Conservation (phyloP, 2,888 invertebrate genomes). For the Eristalinus aeneus region DNA sequence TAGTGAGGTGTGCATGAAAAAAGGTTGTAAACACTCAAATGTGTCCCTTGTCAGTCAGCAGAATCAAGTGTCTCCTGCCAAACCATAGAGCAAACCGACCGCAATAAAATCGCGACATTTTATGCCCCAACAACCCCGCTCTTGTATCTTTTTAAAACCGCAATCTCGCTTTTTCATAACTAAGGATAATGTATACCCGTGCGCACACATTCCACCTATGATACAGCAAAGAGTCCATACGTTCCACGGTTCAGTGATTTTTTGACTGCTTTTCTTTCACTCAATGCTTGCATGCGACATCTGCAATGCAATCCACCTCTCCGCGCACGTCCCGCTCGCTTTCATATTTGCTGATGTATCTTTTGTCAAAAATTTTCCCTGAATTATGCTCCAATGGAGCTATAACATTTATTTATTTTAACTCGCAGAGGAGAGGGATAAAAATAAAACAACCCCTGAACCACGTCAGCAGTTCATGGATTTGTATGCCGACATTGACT, state of each 20-base stretch:
- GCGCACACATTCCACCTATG: neutral
- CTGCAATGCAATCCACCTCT: conserved; percentile 38
- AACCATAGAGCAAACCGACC: too few species aligned
- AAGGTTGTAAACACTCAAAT: too few species aligned
- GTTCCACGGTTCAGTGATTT: neutral
- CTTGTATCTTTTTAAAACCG: conserved; percentile 11
- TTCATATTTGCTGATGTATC: conserved; percentile 32
- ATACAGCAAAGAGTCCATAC: neutral
- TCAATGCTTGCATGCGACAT: conserved; percentile 8
- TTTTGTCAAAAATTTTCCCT: conserved; percentile 26
- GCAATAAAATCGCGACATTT: neutral
- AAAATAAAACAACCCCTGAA: neutral
- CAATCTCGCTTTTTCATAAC: neutral
- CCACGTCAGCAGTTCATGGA: conserved; percentile 38
- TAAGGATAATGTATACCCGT: neutral
- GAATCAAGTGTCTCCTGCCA: too few species aligned
- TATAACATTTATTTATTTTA: conserved; percentile 40
- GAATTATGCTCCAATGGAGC: conserved; percentile 52
- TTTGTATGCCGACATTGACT: conserved; percentile 3
- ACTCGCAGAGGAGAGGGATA: neutral
- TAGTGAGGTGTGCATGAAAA: too few species aligned
- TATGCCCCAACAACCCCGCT: neutral
- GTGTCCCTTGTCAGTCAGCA: too few species aligned
- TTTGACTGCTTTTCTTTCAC: neutral
- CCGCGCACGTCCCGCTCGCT: conserved; percentile 4